Base-by-base conservation (phyloP, 2,113 vertebrate genomes). In the Raja brachyura region DNA sequence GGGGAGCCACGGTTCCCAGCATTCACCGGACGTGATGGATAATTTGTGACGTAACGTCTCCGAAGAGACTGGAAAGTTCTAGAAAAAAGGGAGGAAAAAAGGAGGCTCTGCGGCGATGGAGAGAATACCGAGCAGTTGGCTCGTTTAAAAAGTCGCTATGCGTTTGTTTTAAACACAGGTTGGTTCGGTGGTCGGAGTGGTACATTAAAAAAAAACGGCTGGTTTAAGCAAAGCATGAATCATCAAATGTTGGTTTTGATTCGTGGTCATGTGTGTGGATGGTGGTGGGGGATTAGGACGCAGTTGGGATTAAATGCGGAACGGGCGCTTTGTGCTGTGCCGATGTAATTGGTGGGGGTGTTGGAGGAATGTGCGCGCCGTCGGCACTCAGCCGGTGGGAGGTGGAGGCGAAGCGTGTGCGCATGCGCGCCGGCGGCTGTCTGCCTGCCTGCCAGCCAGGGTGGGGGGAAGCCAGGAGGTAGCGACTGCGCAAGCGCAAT, bases 61-160 rank as follows among this genome's bases (percentile, higher is more conserved):
- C 68, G 90, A 74, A 92, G 94, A 93, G 70, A 11, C 93, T 95
- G 93, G 95, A 96, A 96, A 93, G 31, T 95, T 96, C 95, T 96
- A 95, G 95, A 96, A 96, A 96, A 96, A 95, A 94, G 94, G 94
- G 90, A 90, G 94, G 25, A 28, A 28, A 4, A n/a, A 61, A 48
- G 39, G 39, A n/a, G 88, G 66, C 66, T 73, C 90, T 48, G 13
- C 88, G 18, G 31, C 16, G 88, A 90, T 10, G 0, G 14, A 61
- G 13, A 85, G 81, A 85, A 59, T 56, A 83, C 10, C 81, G 56
- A 14, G 9, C 20, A 85, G 54, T 20, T 20, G 79, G 20, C 5
- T 13, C 28, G 16, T 14, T 48, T 48, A 48, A 31, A 31, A n/a
- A 88, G n/a, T 61, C 28, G 83, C 83, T 31, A 5, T 0, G 0